Conservation (phyloP, 2,888 invertebrate species). For the Notodonta dromedarius region DNA sequence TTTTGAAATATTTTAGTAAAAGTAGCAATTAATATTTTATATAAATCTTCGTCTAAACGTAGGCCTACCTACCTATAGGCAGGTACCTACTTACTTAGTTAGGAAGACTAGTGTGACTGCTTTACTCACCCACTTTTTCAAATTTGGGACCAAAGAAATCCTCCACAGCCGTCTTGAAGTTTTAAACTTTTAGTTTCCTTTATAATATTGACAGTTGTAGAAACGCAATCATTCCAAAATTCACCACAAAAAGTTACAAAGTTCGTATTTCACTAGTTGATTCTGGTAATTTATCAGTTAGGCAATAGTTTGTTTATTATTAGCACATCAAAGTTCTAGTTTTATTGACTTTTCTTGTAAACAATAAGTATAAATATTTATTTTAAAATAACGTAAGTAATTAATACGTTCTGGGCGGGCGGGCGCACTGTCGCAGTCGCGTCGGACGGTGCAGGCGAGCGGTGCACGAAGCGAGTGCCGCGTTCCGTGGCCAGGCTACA, state of each 20-base stretch:
- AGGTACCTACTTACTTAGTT: no score
- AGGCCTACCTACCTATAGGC: no score
- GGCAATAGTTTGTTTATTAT: background rate
- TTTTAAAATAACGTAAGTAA: conserved; percentile 30
- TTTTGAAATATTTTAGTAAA: no score
- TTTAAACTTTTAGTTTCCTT: conserved; percentile 36
- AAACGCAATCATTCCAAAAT: conserved; percentile 43
- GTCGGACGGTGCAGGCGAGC: conserved; percentile 41
- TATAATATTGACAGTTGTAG: conserved; percentile 26
- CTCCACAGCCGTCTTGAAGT: conserved; percentile 47
- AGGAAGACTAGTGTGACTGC: background rate
- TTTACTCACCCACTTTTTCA: conserved; percentile 76
- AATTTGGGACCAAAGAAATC: conserved; percentile 45
- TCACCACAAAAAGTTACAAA: conserved; percentile 41
- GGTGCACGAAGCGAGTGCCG: conserved; percentile 49
- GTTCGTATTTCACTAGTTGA: conserved; percentile 29
- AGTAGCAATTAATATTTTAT: no score
- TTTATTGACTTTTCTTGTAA: conserved; percentile 17
- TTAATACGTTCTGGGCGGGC: conserved; percentile 49
- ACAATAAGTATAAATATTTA: conserved; percentile 23
- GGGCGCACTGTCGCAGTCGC: conserved; percentile 45
- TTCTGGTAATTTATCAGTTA: conserved; percentile 13
- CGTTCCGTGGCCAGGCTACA: conserved; percentile 48
- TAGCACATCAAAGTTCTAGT: conserved; percentile 20
- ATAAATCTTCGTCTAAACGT: no score